Conservation (phyloP, 2,797 vertebrate genomes). For the Silurus lanzhouensis region DNA sequence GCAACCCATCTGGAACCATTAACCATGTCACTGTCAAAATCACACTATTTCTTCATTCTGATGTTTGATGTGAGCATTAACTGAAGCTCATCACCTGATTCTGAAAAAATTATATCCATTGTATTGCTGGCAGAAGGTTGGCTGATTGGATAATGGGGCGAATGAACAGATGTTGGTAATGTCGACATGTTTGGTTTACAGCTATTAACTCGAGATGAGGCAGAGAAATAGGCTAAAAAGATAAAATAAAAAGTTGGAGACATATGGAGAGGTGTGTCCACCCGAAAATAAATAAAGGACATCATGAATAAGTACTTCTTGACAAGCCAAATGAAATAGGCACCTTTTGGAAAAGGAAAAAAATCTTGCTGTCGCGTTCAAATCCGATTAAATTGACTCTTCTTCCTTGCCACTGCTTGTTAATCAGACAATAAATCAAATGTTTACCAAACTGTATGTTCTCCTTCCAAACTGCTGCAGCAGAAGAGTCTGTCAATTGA, state of each 20-base stretch:
- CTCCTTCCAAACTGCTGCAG: slow-evolving; percentile 20
- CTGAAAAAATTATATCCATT: not conserved
- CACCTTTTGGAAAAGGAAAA: slow-evolving; percentile 14
- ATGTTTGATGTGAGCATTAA: not conserved
- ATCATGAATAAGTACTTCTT: not conserved
- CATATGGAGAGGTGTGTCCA: not conserved
- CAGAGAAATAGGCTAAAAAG: not conserved
- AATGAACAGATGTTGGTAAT: not conserved
- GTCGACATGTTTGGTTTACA: not conserved
- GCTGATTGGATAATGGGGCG: not conserved
- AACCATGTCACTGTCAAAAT: not conserved
- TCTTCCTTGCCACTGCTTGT: slow-evolving; percentile 31
- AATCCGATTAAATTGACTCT: slow-evolving; percentile 37
- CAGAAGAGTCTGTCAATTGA: slow-evolving; percentile 41
- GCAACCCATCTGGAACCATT: not conserved
- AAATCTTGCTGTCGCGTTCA: slow-evolving; percentile 14
- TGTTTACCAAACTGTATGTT: slow-evolving; percentile 51
- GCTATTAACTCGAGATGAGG: not conserved
- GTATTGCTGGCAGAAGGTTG: not conserved
- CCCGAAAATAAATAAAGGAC: not conserved
- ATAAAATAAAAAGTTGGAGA: not conserved
- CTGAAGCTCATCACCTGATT: not conserved
- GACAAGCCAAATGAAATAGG: slow-evolving; percentile 37
- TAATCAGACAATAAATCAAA: slow-evolving; percentile 55
- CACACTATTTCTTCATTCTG: not conserved